Evolutionary conservation across 2,113 vertebrate species (phyloP), one percentile per base, ranked within the genome.

Genomic region (Cephalophus harveyi): DNA sequence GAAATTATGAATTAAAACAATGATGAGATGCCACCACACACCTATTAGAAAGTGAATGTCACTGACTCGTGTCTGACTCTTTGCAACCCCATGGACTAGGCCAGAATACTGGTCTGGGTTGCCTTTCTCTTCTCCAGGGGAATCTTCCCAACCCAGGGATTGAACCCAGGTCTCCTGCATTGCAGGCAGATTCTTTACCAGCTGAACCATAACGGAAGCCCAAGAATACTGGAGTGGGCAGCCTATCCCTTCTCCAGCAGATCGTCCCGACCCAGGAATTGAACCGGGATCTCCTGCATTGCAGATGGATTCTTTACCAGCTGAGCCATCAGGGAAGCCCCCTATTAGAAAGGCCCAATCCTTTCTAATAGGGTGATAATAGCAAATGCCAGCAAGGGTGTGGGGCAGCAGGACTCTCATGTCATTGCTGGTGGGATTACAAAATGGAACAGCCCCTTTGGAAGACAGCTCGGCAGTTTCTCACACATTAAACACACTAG

Each of bases 271-370:
- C 19, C 67, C n/a, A 74, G 67, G n/a, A 40, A 40, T 23, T 74
- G n/a, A 23, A 40, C n/a, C 0, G 2, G 67, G n/a, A 6, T 40
- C 67, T 74, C 67, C 67, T 74, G n/a, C 10, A 1, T 40, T 74
- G 67, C n/a, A 13, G 67, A n/a, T 10, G 21, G 21, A 40, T 40
- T 71, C 67, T 74, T 74, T 40, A 23, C n/a, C n/a, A 40, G 23
- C n/a, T 74, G 67, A 74, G 10, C 10, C 23, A 23, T 74, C 10
- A 40, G n/a, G 10, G 36, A 40, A 23, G n/a, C 10, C n/a, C 10
- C 9, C 30, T 43, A 1, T 36, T 48, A 23, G 36, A 30, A 83
- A 14, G 46, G 28, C n/a, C 14, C 40, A 9, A 13, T 54, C 14
- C 28, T n/a, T n/a, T n/a, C n/a, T n/a, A n/a, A n/a, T n/a, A n/a